Evolutionary conservation across 2,113 vertebrate genomes (phyloP).

Genomic region (Coturnix japonica): DNA sequence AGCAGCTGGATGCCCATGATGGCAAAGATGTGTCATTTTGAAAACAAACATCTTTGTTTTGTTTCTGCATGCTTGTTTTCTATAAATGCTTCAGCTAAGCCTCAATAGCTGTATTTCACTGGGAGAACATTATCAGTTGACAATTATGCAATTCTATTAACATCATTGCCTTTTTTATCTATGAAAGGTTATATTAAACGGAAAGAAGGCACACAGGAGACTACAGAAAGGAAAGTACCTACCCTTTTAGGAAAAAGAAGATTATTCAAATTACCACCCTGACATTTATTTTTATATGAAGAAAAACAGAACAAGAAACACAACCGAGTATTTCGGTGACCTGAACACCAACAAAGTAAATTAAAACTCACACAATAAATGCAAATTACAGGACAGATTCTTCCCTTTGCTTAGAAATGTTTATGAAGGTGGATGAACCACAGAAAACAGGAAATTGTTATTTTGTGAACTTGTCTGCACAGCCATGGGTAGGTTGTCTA

Average conservation of each 20-base stretch:
- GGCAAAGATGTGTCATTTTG: constrained; percentile 30
- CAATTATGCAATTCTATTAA: constrained; percentile 75
- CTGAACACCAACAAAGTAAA: constrained; percentile 37
- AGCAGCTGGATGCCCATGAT: background rate
- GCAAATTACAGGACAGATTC: background rate
- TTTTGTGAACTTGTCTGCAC: background rate
- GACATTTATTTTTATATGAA: constrained; percentile 58
- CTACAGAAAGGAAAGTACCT: constrained; percentile 24
- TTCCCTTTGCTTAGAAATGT: background rate
- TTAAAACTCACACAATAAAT: constrained; percentile 48
- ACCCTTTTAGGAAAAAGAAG: background rate
- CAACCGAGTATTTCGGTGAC: constrained; percentile 31
- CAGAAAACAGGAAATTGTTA: background rate
- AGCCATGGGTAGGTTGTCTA: background rate
- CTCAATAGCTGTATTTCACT: constrained; percentile 64
- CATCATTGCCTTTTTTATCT: constrained; percentile 74
- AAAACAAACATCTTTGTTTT: constrained; percentile 74
- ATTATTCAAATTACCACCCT: constrained; percentile 46
- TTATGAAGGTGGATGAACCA: background rate
- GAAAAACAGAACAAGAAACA: constrained; percentile 46
- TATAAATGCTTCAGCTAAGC: constrained; percentile 59
- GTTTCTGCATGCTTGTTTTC: constrained; percentile 57
- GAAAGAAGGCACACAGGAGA: constrained; percentile 55
- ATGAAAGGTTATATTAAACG: constrained; percentile 60
- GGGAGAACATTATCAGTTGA: constrained; percentile 70